These are phyloP conservation scores for Xanthostigma xanthostigma DNA, from an alignment of 2,888 invertebrate genomes.

Conservation along the genomic window DNA sequence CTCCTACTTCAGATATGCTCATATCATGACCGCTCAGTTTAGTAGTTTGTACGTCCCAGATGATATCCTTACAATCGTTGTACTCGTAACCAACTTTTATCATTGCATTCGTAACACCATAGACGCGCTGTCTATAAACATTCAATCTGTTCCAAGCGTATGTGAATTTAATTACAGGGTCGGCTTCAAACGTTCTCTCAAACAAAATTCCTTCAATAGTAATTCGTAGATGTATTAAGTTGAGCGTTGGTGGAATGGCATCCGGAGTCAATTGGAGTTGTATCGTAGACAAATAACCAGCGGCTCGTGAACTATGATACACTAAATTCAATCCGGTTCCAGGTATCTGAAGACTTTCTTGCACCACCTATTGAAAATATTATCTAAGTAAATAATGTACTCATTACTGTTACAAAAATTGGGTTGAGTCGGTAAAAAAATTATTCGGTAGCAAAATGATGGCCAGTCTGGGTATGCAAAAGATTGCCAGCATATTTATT, in stretches of 20 bases:
- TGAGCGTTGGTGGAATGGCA: slow-evolving; percentile 61
- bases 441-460: too few relatives aligned
- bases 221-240: slow-evolving; percentile 81
- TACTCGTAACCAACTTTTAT: slow-evolving; percentile 96
- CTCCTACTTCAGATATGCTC: slow-evolving; percentile 92
- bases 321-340: slow-evolving; percentile 91
- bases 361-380: slow-evolving; percentile 50
- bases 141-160: slow-evolving; percentile 96
- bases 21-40: slow-evolving; percentile 92
- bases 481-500: too few relatives aligned
- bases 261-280: slow-evolving; percentile 83
- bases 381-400: neutral
- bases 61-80: slow-evolving; percentile 75
- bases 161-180: slow-evolving; percentile 90
- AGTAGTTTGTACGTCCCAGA: slow-evolving; percentile 94
- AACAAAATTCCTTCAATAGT: slow-evolving; percentile 90
- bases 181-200: slow-evolving; percentile 88
- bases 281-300: slow-evolving; percentile 86
- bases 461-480: too few relatives aligned
- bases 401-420: neutral
- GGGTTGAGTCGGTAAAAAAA: too few relatives aligned
- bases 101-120: slow-evolving; percentile 87
- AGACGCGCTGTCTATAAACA: slow-evolving; percentile 90
- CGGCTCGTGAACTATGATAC: slow-evolving; percentile 88
- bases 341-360: slow-evolving; percentile 87